phyloP scores from a whole-genome alignment of 2,113 vertebrate genomes.

The Psittacula cyanocephala region DNA sequence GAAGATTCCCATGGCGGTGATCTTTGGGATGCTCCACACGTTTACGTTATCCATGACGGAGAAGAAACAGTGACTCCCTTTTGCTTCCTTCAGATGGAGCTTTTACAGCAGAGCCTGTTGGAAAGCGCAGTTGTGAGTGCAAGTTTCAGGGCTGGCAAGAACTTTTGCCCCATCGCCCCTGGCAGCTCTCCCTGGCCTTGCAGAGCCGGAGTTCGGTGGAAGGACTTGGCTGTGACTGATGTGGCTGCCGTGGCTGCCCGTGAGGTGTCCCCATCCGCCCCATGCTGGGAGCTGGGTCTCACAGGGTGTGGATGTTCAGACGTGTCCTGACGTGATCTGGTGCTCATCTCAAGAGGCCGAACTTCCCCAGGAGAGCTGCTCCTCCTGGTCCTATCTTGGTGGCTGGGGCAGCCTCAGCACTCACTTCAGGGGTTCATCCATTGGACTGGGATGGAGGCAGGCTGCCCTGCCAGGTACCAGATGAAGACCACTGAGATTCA shows the following conservation, averaged over 20 bases:
- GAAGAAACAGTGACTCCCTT: fast-evolving
- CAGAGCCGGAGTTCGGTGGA: fast-evolving
- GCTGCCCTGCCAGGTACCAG: not conserved
- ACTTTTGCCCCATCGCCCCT: too few species aligned
- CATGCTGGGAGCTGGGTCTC: not conserved
- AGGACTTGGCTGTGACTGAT: fast-evolving
- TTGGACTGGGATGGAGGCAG: fast-evolving
- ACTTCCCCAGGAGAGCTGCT: not conserved
- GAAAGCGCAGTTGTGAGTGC: not conserved
- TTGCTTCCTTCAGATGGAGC: not conserved
- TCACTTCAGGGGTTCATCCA: fast-evolving
- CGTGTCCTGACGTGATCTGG: too few species aligned
- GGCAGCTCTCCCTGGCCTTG: not conserved
- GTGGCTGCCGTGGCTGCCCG: not conserved
- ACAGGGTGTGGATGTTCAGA: not conserved
- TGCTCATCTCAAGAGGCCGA: not conserved
- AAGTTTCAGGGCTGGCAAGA: not conserved
- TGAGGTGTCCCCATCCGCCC: not conserved
- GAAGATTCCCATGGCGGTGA: not conserved
- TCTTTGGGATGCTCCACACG: not conserved
- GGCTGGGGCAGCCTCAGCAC: not conserved
- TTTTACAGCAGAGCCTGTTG: not conserved
- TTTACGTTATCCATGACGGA: not conserved
- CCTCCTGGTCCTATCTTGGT: not conserved
- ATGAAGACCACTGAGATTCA: not conserved